Evolutionary conservation across 1,140 invertebrate species (phyloP), one percentile per base, ranked within the genome.

Genomic region (Papilio polyxenes): DNA sequence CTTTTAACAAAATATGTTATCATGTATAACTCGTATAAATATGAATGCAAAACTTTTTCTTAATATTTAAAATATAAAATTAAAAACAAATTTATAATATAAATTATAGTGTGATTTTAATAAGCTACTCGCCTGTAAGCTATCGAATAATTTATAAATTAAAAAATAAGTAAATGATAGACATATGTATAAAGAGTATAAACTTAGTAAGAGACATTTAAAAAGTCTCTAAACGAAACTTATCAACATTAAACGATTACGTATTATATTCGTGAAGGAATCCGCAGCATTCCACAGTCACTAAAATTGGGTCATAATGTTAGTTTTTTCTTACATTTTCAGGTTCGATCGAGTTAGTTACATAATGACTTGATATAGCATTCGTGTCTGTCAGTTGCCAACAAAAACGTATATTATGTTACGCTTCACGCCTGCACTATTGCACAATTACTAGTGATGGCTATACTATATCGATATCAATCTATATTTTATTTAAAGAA

Each of bases 351-450:
- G 17, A 65, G 78, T 65, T 59, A n/a, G 59, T 80, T 80, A 80
- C 59, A 80, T 80, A 80, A 80, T 80, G 3, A 65, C n/a, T 65
- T 23, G 37, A 59, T 79, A 37, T 79, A 72, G 11, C 62, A 69
- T 80, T 80, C 78, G 78, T 80, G 78, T 79, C 76, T 80, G 78
- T 80, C 78, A 62, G 78, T 80, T 80, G 62, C 56, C 62, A 80
- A 80, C 78, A 80, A 80, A 80, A 80, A 80, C 78, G n/a, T 65
- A 80, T 80, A 80, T 69, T 80, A 80, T 80, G 78, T 80, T 80
- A 80, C 78, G 78, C 78, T 80, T 80, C 59, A 65, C 78, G 78
- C 78, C 78, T 80, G 56, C 78, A 80, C 56, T 59, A 59, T 80
- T 80, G 78, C 78, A 80, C 78, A 80, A 80, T 80, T n/a, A 11